phyloP scores from a whole-genome alignment of 2,113 vertebrate species.

The Dipodomys ordii region DNA sequence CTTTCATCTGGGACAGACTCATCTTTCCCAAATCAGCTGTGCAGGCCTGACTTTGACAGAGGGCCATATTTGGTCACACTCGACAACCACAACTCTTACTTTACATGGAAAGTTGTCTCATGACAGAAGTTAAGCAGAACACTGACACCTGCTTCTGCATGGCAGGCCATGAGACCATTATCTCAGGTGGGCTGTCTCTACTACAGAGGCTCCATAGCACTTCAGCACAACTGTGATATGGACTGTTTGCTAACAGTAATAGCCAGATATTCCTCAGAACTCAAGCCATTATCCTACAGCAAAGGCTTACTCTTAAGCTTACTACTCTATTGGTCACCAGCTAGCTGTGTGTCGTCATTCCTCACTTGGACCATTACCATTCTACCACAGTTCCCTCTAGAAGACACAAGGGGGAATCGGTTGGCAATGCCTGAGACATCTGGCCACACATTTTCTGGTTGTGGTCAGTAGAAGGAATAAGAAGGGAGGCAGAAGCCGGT shows the following conservation, averaged over 20 bases:
- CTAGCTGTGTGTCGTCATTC: not conserved
- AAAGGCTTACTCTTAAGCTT: not conserved
- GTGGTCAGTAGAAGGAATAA: not conserved
- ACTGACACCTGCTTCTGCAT: not conserved
- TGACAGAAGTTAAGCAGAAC: not conserved
- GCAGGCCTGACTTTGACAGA: not conserved
- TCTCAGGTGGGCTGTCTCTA: constrained; percentile 2
- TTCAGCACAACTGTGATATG: not conserved
- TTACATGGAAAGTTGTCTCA: not conserved
- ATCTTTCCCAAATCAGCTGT: constrained; percentile 42
- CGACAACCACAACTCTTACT: not conserved
- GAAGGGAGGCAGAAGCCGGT: too few species aligned
- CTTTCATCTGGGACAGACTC: not conserved
- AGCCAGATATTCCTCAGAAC: not conserved
- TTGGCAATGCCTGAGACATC: not conserved
- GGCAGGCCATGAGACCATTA: not conserved
- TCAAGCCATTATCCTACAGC: not conserved
- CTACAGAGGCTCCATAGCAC: not conserved
- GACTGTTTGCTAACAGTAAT: accelerated
- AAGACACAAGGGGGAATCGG: not conserved
- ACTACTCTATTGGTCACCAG: not conserved
- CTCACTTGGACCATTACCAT: not conserved
- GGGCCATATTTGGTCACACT: constrained; percentile 49
- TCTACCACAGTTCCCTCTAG: not conserved
- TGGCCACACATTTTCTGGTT: not conserved